A percentile compares a stretch with the other conserved stretches of the same genome.
phyloP scores from a whole-genome alignment of 2,888 invertebrate species.

The Mesorhabditis spiculigera region DNA sequence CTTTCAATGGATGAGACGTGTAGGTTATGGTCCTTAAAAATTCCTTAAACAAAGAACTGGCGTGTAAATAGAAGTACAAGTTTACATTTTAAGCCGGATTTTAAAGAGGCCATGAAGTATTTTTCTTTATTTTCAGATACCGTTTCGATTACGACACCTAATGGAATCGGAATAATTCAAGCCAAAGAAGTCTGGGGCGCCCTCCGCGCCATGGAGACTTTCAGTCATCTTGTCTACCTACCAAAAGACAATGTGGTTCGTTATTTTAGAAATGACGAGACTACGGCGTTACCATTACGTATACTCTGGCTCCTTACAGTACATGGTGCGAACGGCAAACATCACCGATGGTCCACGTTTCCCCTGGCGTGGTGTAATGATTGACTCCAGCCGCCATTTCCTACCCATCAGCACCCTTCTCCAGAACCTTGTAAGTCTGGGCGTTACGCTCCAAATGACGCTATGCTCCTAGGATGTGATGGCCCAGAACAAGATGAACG shows the following conservation, averaged over 20 bases:
- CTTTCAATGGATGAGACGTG: conserved; percentile 21
- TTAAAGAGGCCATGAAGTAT: background rate
- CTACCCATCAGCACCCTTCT: conserved; percentile 64
- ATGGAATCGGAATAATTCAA: conserved; percentile 21
- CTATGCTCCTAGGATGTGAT: conserved; percentile 27
- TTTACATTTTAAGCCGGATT: background rate
- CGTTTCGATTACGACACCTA: conserved; percentile 13
- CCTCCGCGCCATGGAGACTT: conserved; percentile 79
- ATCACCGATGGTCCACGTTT: conserved; percentile 78
- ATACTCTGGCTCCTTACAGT: conserved; percentile 13
- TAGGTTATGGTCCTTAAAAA: background rate
- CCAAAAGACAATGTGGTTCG: conserved; percentile 15
- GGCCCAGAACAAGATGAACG: conserved; percentile 79
- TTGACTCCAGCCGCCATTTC: conserved; percentile 84
- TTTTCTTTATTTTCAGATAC: conserved; percentile 14
- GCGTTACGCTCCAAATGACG: background rate
- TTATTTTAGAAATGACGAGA: background rate
- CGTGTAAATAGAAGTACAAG: background rate
- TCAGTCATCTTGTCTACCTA: conserved; percentile 69
- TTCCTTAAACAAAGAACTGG: background rate
- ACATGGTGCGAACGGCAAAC: conserved; percentile 30
- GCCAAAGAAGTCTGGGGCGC: conserved; percentile 42
- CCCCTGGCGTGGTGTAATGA: conserved; percentile 75
- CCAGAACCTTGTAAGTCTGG: conserved; percentile 20
- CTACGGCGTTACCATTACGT: too few relatives aligned